phyloP scores from a whole-genome alignment of 1,140 invertebrate genomes.

The Maconellicoccus hirsutus region DNA sequence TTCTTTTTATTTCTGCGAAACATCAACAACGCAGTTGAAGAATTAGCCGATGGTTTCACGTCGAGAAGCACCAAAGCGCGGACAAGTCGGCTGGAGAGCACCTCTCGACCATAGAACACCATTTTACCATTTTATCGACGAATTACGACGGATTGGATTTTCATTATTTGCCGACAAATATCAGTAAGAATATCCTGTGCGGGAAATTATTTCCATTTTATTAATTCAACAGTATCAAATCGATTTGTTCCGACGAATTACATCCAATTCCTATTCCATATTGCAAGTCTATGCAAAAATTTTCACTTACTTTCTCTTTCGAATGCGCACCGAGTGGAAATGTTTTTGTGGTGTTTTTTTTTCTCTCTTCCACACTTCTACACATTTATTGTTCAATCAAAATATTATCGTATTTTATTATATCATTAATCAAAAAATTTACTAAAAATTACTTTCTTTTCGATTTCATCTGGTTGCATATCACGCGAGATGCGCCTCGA shows the following conservation, averaged over 20 bases:
- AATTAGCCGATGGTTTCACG: neutral
- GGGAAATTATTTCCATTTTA: neutral
- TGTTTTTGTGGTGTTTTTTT: neutral
- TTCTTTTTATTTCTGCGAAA: no score
- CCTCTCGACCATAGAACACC: no score
- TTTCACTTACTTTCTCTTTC: constrained; percentile 4
- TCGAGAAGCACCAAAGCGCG: no score
- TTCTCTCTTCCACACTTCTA: no score
- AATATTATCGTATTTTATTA: constrained; percentile 1
- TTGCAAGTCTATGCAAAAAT: constrained; percentile 2
- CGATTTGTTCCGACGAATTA: constrained; percentile 3
- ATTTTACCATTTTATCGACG: no score
- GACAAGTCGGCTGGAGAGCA: no score
- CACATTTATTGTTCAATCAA: neutral
- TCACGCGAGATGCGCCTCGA: no score
- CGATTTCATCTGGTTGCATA: neutral
- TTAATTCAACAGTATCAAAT: neutral
- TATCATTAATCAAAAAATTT: neutral
- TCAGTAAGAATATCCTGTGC: neutral
- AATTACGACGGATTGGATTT: no score
- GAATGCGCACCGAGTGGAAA: neutral
- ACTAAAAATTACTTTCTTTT: neutral
- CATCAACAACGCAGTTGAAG: neutral
- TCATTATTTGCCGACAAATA: no score
- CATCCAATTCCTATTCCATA: constrained; percentile 4